Conservation (phyloP, 2,888 invertebrate species). For the Parelbella ahira region DNA sequence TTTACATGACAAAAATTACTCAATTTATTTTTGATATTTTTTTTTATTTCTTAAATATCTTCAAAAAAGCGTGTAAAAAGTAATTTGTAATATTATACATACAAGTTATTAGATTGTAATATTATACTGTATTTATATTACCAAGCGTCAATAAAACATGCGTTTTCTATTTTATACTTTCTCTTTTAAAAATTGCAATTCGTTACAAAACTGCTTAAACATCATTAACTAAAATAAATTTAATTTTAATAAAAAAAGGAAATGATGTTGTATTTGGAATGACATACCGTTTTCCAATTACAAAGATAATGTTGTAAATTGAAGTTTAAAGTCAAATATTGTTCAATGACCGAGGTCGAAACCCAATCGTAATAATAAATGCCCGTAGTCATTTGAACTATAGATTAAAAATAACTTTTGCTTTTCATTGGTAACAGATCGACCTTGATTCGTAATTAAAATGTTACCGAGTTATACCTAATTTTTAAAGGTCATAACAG, state of each 20-base stretch:
- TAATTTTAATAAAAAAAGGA: background rate
- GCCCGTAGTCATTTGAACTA: conserved; percentile 35
- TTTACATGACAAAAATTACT: too few species aligned
- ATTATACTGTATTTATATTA: too few species aligned
- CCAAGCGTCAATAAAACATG: too few species aligned
- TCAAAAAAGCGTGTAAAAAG: too few species aligned
- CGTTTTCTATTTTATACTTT: background rate
- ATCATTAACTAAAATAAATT: too few species aligned
- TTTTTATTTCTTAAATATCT: too few species aligned
- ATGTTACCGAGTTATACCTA: conserved; percentile 31
- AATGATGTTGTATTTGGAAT: background rate
- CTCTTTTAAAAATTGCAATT: background rate
- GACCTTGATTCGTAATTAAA: conserved; percentile 37
- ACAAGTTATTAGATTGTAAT: too few species aligned
- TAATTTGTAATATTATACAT: too few species aligned
- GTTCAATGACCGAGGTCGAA: conserved; percentile 31
- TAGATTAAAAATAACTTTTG: conserved; percentile 33
- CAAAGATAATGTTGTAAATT: conserved; percentile 17
- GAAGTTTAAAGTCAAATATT: conserved; percentile 26
- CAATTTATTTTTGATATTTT: too few species aligned
- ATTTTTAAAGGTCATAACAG: conserved; percentile 32
- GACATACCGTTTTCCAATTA: conserved; percentile 19
- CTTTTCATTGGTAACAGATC: conserved; percentile 34
- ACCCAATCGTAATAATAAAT: conserved; percentile 15
- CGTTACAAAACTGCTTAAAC: too few species aligned